A percentile compares a stretch with the other conserved stretches of the same genome.
These are phyloP conservation scores for Eustalomyia histrio DNA, from an alignment of 2,888 invertebrate genomes.

Conservation along the genomic window DNA sequence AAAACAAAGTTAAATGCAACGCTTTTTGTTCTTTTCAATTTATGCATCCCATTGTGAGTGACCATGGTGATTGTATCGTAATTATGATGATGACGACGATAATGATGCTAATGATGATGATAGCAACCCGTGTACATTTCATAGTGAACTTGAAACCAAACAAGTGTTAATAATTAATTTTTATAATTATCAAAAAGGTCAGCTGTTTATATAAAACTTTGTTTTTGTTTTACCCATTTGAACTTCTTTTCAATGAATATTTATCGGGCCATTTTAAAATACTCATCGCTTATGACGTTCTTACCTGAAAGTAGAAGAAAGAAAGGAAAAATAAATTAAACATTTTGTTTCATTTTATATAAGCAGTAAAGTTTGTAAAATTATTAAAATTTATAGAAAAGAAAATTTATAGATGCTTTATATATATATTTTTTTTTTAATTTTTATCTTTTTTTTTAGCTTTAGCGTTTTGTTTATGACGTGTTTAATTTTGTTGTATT, in stretches of 20 bases:
- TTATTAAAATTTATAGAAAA: background rate
- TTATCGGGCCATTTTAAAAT: background rate
- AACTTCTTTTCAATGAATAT: conserved; percentile 16
- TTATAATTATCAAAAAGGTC: conserved; percentile 42
- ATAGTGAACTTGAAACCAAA: conserved; percentile 58
- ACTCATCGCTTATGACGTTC: background rate
- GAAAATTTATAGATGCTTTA: too few relatives aligned
- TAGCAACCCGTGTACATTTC: conserved; percentile 12
- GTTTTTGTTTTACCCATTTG: conserved; percentile 14
- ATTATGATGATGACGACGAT: too few relatives aligned
- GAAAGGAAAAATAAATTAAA: conserved; percentile 1
- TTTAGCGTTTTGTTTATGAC: background rate
- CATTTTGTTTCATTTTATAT: background rate
- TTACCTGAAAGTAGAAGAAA: conserved; percentile 24
- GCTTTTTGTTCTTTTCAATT: conserved; percentile 5
- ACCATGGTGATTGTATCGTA: background rate
- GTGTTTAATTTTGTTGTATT: too few relatives aligned
- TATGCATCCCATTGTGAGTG: background rate
- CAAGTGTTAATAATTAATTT: conserved; percentile 58
- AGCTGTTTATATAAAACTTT: background rate
- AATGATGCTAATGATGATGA: background rate
- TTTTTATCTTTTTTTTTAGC: background rate
- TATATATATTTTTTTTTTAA: background rate
- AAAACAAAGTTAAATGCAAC: conserved; percentile 30
- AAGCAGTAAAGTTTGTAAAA: background rate